phyloP scores from a whole-genome alignment of 2,888 invertebrate species.

The Eristalis tenax region DNA sequence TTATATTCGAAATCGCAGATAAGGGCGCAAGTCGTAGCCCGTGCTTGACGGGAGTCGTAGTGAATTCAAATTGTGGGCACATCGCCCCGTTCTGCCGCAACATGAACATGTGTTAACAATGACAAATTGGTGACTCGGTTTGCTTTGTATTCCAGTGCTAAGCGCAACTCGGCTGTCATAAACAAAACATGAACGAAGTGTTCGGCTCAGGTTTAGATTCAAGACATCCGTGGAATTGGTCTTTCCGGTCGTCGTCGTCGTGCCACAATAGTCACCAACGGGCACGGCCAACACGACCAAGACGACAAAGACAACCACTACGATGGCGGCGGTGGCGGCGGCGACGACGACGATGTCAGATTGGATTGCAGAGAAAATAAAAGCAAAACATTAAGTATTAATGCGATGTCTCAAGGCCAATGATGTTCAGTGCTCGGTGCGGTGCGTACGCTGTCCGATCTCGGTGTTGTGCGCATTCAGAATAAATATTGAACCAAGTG shows the following conservation, averaged over 20 bases:
- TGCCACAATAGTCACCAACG: neutral
- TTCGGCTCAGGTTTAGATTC: slow-evolving; percentile 58
- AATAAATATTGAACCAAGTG: slow-evolving; percentile 65
- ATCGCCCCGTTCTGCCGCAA: slow-evolving; percentile 26
- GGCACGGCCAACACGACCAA: neutral
- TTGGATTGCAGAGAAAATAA: slow-evolving; percentile 47
- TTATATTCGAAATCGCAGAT: slow-evolving; percentile 61
- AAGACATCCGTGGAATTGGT: slow-evolving; percentile 59
- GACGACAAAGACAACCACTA: neutral
- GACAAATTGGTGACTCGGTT: slow-evolving; percentile 47
- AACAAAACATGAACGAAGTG: slow-evolving; percentile 43
- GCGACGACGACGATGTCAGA: slow-evolving; percentile 3
- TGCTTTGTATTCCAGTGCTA: slow-evolving; percentile 47
- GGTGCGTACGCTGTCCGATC: slow-evolving; percentile 15
- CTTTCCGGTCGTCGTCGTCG: slow-evolving; percentile 57
- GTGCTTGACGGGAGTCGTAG: slow-evolving; percentile 1
- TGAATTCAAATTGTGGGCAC: slow-evolving; percentile 46
- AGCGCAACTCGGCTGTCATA: slow-evolving; percentile 34
- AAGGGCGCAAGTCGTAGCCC: slow-evolving; percentile 18
- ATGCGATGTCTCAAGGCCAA: slow-evolving; percentile 68
- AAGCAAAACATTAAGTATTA: slow-evolving; percentile 61
- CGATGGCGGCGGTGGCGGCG: neutral
- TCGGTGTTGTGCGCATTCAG: slow-evolving; percentile 27
- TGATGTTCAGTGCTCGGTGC: slow-evolving; percentile 17
- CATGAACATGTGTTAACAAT: slow-evolving; percentile 58